Evolutionary conservation across 1,140 invertebrate species (phyloP).

Genomic region (Euschistus heros): DNA sequence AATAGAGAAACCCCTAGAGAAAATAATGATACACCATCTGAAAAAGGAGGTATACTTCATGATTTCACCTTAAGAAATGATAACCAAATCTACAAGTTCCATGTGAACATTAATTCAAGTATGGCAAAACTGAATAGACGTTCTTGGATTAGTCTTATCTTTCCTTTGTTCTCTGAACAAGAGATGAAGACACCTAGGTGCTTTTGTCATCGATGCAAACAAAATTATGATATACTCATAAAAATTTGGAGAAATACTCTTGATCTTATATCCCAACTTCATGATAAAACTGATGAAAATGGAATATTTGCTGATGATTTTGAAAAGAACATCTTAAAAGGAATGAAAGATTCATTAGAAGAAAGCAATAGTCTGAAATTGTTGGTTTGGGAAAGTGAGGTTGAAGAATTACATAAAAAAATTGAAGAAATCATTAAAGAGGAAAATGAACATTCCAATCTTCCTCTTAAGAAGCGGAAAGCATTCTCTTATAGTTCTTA

Average conservation of each 20-base stretch:
- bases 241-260: conserved; percentile 14
- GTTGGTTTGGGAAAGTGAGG: not conserved
- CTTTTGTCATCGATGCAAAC: conserved; percentile 8
- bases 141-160: not conserved
- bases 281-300: not conserved
- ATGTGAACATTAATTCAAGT: conserved; percentile 3
- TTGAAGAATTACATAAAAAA: not conserved
- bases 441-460: not conserved
- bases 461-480: conserved; percentile 24
- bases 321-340: not conserved
- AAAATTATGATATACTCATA: conserved; percentile 1
- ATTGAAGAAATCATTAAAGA: conserved; percentile 3
- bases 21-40: too few species aligned
- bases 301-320: not conserved
- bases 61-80: conserved; percentile 15
- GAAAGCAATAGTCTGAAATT: not conserved
- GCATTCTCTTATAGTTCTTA: not conserved
- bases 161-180: not conserved
- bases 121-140: not conserved
- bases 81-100: conserved; percentile 8
- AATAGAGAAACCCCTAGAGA: too few species aligned
- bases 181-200: not conserved
- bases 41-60: conserved; percentile 14
- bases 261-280: not conserved
- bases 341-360: too few species aligned